Evolutionary conservation across 2,113 vertebrate species (phyloP).

Genomic region (Pelecanus crispus): DNA sequence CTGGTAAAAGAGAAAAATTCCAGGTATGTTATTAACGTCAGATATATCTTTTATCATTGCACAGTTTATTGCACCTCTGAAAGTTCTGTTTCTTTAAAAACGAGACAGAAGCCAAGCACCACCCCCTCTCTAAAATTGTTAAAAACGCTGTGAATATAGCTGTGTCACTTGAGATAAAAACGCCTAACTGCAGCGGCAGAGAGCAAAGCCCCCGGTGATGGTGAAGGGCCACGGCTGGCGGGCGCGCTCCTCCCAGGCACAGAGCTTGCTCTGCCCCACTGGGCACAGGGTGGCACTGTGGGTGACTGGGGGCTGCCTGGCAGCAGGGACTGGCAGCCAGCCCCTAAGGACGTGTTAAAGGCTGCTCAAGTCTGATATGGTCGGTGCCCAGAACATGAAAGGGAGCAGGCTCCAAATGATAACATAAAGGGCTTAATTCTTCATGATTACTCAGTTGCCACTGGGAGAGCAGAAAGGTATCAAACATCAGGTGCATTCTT

Average conservation of each 20-base stretch:
- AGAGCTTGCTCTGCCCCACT: background rate
- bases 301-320: background rate
- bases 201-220: background rate
- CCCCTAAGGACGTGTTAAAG: background rate
- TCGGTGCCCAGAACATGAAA: background rate
- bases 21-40: background rate
- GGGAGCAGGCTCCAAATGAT: background rate
- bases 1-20: background rate
- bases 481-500: background rate
- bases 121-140: background rate
- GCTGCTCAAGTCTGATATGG: background rate
- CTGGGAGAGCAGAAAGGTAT: background rate
- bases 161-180: background rate
- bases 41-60: background rate
- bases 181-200: background rate
- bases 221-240: fast-evolving
- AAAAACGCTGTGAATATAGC: background rate
- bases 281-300: background rate
- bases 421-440: background rate
- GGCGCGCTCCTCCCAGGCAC: background rate
- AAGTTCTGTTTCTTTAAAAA: background rate
- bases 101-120: background rate
- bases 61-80: background rate
- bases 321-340: background rate
- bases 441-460: background rate